Conservation (phyloP, 1,140 invertebrate genomes). For the Teleopsis dalmanni region DNA sequence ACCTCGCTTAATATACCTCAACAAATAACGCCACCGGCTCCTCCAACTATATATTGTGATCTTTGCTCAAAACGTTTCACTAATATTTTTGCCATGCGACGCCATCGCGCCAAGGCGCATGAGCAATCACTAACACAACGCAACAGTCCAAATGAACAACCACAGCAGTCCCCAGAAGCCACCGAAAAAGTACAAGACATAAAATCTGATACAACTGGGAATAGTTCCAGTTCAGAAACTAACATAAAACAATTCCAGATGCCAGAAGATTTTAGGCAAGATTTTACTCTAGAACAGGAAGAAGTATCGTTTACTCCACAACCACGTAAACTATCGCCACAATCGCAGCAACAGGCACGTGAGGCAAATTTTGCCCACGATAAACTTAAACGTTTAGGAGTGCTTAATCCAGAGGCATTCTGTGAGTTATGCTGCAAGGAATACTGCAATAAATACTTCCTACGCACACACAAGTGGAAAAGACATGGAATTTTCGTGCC, state of each 20-base stretch:
- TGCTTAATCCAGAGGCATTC: slow-evolving; percentile 80
- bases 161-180: slow-evolving; percentile 4
- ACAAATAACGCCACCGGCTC: slow-evolving; percentile 21
- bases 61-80: slow-evolving; percentile 50
- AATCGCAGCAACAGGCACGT: slow-evolving; percentile 54
- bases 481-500: slow-evolving; percentile 64
- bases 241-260: slow-evolving; percentile 23
- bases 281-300: slow-evolving; percentile 48
- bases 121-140: slow-evolving; percentile 20
- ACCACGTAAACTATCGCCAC: slow-evolving; percentile 53
- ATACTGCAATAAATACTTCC: slow-evolving; percentile 91
- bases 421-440: slow-evolving; percentile 93
- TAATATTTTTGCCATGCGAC: slow-evolving; percentile 48
- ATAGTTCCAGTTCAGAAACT: not conserved
- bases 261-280: slow-evolving; percentile 42
- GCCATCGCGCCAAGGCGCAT: slow-evolving; percentile 48
- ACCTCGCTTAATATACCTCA: no score
- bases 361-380: slow-evolving; percentile 60
- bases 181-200: slow-evolving; percentile 8
- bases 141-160: not conserved
- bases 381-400: slow-evolving; percentile 63
- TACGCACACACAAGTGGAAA: slow-evolving; percentile 84
- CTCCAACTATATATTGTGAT: slow-evolving; percentile 45
- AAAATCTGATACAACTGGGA: not conserved
- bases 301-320: slow-evolving; percentile 49